Base-by-base conservation (phyloP, 2,113 vertebrate genomes). In the Grammomys dolichurus region DNA sequence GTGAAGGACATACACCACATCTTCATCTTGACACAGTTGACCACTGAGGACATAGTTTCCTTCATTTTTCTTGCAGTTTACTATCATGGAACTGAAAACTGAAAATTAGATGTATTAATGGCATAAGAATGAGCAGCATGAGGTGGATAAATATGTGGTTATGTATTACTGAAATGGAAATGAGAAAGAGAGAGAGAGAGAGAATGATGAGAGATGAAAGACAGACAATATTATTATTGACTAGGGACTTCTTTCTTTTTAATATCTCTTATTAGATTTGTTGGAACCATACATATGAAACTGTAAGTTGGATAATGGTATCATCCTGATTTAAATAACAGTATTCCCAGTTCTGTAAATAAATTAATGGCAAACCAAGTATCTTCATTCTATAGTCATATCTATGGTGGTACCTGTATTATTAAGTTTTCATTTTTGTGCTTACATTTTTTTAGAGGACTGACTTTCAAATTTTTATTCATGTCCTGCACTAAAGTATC, bases 331-430 rank as follows among this genome's bases (percentile, higher is more conserved):
- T 40, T 91, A 96, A 96, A 96, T 97, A 96, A 90, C 92, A 94
- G 96, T 98, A 97, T 95, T 93, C 72, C 93, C 77, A 98, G 65
- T 88, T 97, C 94, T 97, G 11, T 90, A 82, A 76, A 60, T 81
- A 78, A 81, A 60, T 81, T 73, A 96, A 77, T 73, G 73, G 72
- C 46, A 77, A 28, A 90, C 87, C 40, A 97, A 91, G 95, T n/a
- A 95, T 76, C 54, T 93, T 72, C 70, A 51, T 60, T 93, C 48
- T 60, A 86, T 40, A 67, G 65, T 97, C 72, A 96, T 96, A 82
- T 97, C 67, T 46, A 6, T 60, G 73, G 88, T 40, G 22, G 13
- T 84, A 72, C 7, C 65, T 54, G 0, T 19, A 96, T 96, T 80
- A 80, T 97, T 98, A 92, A 31, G 7, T 84, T 97, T 97, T 95